Evolutionary conservation across 2,888 invertebrate species (phyloP).

Genomic region (Carabus problematicus): DNA sequence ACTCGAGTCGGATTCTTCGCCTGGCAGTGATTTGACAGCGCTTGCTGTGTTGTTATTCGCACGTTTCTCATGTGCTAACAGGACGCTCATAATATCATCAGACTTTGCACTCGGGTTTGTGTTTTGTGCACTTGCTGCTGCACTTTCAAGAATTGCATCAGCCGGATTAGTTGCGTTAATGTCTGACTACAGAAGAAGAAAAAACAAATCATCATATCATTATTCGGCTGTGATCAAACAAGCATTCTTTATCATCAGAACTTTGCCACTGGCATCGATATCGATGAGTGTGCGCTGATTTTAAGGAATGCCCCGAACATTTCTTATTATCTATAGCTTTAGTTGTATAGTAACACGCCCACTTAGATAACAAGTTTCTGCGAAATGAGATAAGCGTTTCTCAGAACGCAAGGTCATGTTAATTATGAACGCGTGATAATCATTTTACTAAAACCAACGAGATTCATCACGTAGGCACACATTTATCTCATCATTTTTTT

Average conservation of each 20-base stretch:
- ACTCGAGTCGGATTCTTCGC: conserved; percentile 77
- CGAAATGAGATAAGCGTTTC: not conserved
- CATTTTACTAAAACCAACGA: conserved; percentile 11
- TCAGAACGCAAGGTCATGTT: not conserved
- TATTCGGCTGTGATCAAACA: too few relatives aligned
- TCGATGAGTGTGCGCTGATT: not conserved
- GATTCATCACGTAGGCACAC: too few relatives aligned
- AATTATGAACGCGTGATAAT: conserved; percentile 46
- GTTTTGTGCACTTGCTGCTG: conserved; percentile 51
- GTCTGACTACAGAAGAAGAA: conserved; percentile 16
- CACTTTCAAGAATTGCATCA: conserved; percentile 61
- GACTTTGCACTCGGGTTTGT: conserved; percentile 65
- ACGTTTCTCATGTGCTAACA: conserved; percentile 88
- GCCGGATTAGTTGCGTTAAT: conserved; percentile 54
- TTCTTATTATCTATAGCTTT: too few relatives aligned
- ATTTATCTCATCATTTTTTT: too few relatives aligned
- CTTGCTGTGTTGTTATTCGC: conserved; percentile 65
- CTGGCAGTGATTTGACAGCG: conserved; percentile 67
- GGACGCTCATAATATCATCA: conserved; percentile 92
- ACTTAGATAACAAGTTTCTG: not conserved
- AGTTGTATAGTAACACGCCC: not conserved
- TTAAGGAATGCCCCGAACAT: not conserved
- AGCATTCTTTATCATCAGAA: too few relatives aligned
- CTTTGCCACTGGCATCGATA: too few relatives aligned
- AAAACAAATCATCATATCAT: too few relatives aligned